These are phyloP conservation scores for Athripsodes cinereus DNA, from an alignment of 2,888 invertebrate species.

Conservation along the genomic window DNA sequence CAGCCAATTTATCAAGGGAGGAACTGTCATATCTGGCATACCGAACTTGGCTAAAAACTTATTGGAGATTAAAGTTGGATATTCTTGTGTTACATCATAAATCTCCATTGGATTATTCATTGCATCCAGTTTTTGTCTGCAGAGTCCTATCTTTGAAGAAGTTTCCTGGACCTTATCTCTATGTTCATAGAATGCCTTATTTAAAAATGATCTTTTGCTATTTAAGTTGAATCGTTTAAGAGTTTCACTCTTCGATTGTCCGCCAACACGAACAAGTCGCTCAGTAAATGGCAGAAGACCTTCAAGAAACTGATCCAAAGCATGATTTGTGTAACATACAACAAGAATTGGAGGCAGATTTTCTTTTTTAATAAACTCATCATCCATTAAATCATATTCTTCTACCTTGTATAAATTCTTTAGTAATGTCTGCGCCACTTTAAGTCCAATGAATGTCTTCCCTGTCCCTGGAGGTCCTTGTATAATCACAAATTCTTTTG, in stretches of 20 bases:
- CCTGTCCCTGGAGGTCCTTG: conserved; percentile 90
- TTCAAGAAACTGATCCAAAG: conserved; percentile 79
- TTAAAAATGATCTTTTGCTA: conserved; percentile 30
- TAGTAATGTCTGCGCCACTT: conserved; percentile 63
- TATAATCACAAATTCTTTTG: conserved; percentile 67
- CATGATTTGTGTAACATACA: conserved; percentile 81
- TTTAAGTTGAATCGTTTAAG: conserved; percentile 50
- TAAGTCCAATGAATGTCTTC: conserved; percentile 74
- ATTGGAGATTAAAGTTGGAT: neutral
- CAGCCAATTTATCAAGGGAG: neutral
- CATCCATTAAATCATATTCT: too few species aligned
- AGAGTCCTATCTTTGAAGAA: neutral
- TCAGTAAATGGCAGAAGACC: conserved; percentile 55
- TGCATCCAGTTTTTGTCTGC: neutral
- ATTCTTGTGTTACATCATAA: neutral
- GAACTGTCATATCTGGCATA: neutral
- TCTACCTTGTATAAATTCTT: conserved; percentile 40
- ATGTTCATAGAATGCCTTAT: neutral
- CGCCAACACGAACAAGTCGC: conserved; percentile 62
- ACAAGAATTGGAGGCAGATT: conserved; percentile 53
- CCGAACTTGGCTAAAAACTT: neutral
- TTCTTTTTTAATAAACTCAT: too few species aligned
- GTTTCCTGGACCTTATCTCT: neutral
- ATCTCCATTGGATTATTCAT: neutral
- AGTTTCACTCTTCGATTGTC: conserved; percentile 56